These are phyloP conservation scores for Luidia sarsii DNA, from an alignment of 53 echinoderm and acorn worm genomes.

Conservation along the genomic window DNA sequence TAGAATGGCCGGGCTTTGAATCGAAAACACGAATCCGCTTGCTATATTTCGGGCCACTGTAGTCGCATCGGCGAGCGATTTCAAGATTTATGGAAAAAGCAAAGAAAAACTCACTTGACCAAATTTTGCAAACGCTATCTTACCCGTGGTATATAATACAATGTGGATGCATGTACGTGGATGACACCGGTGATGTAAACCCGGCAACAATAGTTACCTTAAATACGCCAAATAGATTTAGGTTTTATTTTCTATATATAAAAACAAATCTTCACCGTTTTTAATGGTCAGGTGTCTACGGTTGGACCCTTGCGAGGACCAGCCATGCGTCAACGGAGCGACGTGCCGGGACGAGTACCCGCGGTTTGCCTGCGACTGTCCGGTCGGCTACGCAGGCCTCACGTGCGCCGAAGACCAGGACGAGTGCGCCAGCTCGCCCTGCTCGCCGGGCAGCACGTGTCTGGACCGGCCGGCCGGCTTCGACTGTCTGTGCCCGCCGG, in stretches of 20 bases:
- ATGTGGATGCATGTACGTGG: no score
- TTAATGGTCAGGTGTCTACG: neutral
- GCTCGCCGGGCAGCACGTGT: constrained; percentile 28
- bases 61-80: no score
- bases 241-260: neutral
- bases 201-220: no score
- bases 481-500: constrained; percentile 43
- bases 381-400: constrained; percentile 12
- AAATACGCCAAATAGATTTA: no score
- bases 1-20: no score
- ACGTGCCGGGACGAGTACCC: constrained; percentile 39
- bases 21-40: no score
- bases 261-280: neutral
- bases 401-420: constrained; percentile 48
- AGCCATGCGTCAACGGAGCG: constrained; percentile 36
- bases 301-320: constrained; percentile 14
- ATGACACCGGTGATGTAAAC: no score
- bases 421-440: constrained; percentile 47
- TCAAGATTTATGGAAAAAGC: no score
- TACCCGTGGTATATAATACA: no score
- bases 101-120: no score
- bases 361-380: constrained; percentile 41
- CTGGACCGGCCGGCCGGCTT: constrained; percentile 30
- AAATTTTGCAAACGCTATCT: no score
- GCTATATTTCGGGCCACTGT: no score